Percentiles rank a stretch among this genome's conserved stretches.
Conservation (phyloP, 2,797 vertebrate genomes). For the Peromyscus eremicus region DNA sequence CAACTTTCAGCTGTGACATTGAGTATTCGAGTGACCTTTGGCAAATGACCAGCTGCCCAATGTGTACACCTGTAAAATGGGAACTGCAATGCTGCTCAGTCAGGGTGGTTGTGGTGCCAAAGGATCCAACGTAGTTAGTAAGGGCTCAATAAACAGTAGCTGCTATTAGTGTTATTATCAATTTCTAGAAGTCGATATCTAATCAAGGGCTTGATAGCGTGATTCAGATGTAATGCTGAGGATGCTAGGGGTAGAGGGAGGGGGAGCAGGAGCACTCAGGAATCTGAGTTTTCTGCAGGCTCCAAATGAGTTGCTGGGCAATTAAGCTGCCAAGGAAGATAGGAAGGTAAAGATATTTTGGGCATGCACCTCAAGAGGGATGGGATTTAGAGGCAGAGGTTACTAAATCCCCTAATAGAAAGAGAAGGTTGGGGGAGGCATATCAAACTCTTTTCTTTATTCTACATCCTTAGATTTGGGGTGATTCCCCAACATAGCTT, state of each 20-base stretch:
- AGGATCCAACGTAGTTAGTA: constrained; percentile 31
- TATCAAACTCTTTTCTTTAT: constrained; percentile 4
- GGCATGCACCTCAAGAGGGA: constrained; percentile 44
- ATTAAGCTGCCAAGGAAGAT: constrained; percentile 73
- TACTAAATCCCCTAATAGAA: constrained; percentile 53
- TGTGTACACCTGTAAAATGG: constrained; percentile 54
- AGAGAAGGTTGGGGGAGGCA: background rate
- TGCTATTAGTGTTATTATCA: constrained; percentile 63
- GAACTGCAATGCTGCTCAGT: background rate
- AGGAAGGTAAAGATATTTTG: constrained; percentile 47
- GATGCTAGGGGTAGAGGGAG: background rate
- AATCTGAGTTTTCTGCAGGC: constrained; percentile 50
- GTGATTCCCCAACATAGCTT: background rate
- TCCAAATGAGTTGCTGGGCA: constrained; percentile 62
- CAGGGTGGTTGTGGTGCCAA: background rate
- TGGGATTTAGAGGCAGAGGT: constrained; percentile 19
- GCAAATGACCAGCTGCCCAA: constrained; percentile 7
- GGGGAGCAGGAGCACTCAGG: background rate
- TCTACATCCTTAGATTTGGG: constrained; percentile 57
- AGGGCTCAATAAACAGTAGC: constrained; percentile 61
- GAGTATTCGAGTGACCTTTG: background rate
- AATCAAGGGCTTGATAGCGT: constrained; percentile 64
- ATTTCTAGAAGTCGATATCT: constrained; percentile 68
- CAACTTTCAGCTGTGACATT: background rate
- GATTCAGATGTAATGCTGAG: constrained; percentile 39